Evolutionary conservation across 2,113 vertebrate genomes (phyloP).

Genomic region (Sylvietta virens): DNA sequence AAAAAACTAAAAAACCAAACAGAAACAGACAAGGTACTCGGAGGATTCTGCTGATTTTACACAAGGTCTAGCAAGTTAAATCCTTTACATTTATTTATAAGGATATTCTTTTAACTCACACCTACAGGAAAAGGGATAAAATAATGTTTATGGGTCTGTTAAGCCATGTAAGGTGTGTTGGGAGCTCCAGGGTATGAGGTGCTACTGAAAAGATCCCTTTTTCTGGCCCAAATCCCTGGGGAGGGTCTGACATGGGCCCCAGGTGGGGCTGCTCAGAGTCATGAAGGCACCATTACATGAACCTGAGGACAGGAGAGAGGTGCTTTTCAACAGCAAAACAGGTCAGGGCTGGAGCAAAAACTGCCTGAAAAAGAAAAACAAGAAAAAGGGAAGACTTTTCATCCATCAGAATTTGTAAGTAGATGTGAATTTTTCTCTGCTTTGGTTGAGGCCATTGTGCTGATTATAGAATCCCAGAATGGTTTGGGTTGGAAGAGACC

Average conservation of each 20-base stretch:
- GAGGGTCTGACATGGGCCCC: rapidly evolving
- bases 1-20: neutral
- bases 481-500: no score
- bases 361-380: neutral
- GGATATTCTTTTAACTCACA: neutral
- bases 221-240: neutral
- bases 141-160: neutral
- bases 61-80: neutral
- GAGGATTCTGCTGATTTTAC: neutral
- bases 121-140: neutral
- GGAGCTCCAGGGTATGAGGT: neutral
- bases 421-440: neutral
- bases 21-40: no score
- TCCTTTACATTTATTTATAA: neutral
- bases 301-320: rapidly evolving
- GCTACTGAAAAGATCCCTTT: neutral
- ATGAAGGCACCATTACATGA: neutral
- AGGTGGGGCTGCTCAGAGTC: neutral
- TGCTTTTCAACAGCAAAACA: neutral
- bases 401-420: neutral
- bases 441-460: rapidly evolving
- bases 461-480: neutral
- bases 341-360: rapidly evolving
- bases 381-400: rapidly evolving
- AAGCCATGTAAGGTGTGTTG: neutral